A percentile compares a stretch with the other conserved stretches of the same genome.
Evolutionary conservation across 2,113 vertebrate genomes (phyloP).

Genomic region (Ptyas mucosa): DNA sequence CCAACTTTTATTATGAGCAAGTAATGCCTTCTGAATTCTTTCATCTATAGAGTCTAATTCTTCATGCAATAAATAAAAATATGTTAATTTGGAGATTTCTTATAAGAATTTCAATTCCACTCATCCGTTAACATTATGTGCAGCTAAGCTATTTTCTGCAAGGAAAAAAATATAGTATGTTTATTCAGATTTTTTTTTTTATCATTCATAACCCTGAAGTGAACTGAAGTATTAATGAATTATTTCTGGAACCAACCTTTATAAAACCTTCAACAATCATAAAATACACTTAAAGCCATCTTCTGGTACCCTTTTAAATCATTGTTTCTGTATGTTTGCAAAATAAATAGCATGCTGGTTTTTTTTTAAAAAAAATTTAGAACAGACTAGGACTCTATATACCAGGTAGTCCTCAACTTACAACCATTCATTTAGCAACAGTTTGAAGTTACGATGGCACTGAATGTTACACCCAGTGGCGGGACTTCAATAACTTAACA

Average conservation of each 20-base stretch:
- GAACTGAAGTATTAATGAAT: slow-evolving; percentile 7
- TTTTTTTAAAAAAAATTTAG: background rate
- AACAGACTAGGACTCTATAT: rapidly evolving
- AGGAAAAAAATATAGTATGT: background rate
- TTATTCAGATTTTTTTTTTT: background rate
- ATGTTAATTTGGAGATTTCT: slow-evolving; percentile 22
- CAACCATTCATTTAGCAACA: background rate
- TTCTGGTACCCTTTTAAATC: background rate
- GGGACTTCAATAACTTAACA: too few species aligned
- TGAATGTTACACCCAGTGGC: background rate
- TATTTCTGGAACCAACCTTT: slow-evolving; percentile 12
- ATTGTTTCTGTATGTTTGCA: background rate
- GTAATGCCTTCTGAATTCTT: slow-evolving; percentile 20
- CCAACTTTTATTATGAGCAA: slow-evolving; percentile 3
- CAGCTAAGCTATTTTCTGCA: background rate
- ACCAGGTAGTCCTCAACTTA: background rate
- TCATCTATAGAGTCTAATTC: slow-evolving; percentile 22
- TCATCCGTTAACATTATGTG: background rate
- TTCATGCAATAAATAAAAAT: slow-evolving; percentile 31
- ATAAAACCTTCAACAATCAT: background rate
- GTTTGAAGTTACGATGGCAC: background rate
- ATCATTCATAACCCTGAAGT: slow-evolving; percentile 8
- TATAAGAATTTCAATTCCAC: slow-evolving; percentile 23
- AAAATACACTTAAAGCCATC: background rate
- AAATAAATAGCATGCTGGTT: background rate